A percentile compares a stretch with the other conserved stretches of the same genome.
Conservation (phyloP, 2,888 invertebrate genomes). For the Oegoconia quadripuncta region DNA sequence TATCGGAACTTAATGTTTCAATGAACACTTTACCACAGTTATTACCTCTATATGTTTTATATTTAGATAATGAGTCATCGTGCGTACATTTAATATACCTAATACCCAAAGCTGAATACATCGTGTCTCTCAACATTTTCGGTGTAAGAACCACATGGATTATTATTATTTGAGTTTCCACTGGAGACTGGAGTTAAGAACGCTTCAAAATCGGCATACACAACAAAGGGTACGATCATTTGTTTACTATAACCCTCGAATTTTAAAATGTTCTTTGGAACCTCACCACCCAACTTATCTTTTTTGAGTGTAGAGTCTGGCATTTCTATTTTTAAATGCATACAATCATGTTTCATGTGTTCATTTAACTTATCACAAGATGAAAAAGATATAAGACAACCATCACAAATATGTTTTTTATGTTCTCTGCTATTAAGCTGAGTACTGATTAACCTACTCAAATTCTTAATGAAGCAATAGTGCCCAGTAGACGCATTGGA, state of each 20-base stretch:
- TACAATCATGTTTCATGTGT: conserved; percentile 18
- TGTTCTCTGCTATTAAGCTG: conserved; percentile 13
- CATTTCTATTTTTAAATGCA: conserved; percentile 17
- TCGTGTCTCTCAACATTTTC: conserved; percentile 25
- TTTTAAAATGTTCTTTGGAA: conserved; percentile 15
- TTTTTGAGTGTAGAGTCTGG: conserved; percentile 11
- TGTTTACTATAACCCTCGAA: conserved; percentile 20
- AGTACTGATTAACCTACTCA: conserved; percentile 22
- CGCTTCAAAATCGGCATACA: conserved; percentile 27
- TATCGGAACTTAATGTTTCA: conserved; percentile 19
- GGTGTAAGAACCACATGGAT: conserved; percentile 21
- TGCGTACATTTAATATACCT: conserved; percentile 30
- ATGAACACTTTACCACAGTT: conserved; percentile 29
- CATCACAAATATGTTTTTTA: conserved; percentile 18
- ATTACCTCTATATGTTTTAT: conserved; percentile 23
- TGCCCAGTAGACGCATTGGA: conserved; percentile 18
- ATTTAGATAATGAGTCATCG: conserved; percentile 26
- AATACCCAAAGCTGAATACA: conserved; percentile 31
- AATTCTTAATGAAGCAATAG: conserved; percentile 27
- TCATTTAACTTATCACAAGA: background rate
- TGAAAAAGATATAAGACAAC: conserved; percentile 12
- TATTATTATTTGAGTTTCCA: conserved; percentile 17
- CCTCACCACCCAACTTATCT: conserved; percentile 19
- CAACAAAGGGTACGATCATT: conserved; percentile 21
- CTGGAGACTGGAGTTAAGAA: conserved; percentile 26